Conservation (phyloP, 2,888 invertebrate genomes). For the Baronia brevicornis region DNA sequence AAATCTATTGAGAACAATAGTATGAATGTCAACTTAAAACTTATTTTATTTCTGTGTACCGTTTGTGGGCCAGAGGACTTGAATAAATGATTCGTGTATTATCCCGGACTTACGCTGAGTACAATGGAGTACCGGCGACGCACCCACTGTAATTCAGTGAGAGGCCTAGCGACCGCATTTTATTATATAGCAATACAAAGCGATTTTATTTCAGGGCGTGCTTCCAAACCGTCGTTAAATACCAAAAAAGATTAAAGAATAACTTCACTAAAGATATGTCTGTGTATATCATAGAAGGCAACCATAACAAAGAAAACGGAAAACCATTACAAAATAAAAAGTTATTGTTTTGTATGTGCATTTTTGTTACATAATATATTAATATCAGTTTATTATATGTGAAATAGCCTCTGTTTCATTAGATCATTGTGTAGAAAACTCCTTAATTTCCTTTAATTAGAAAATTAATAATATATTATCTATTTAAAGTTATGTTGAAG, state of each 20-base stretch:
- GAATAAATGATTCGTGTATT: conserved; percentile 73
- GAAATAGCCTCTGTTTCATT: no score
- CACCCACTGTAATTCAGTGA: conserved; percentile 58
- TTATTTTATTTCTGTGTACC: conserved; percentile 63
- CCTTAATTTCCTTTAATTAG: no score
- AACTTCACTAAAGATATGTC: conserved; percentile 3
- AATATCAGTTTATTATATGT: no score
- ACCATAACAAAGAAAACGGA: no score
- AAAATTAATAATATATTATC: no score
- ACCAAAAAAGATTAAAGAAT: conserved; percentile 7
- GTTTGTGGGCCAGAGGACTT: conserved; percentile 60
- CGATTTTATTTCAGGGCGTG: conserved; percentile 43
- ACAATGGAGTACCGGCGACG: conserved; percentile 63
- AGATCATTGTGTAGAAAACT: no score
- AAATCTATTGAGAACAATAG: conserved; percentile 61
- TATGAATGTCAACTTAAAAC: conserved; percentile 64
- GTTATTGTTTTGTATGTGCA: no score
- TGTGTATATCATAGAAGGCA: no score
- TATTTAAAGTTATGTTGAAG: no score
- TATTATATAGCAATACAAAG: conserved; percentile 39
- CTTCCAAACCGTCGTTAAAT: not conserved
- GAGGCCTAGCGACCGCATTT: conserved; percentile 50
- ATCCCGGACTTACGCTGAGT: conserved; percentile 45
- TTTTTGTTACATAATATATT: no score
- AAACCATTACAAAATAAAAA: no score